Conservation (phyloP, 2,113 vertebrate species). For the Vicugna pacos region DNA sequence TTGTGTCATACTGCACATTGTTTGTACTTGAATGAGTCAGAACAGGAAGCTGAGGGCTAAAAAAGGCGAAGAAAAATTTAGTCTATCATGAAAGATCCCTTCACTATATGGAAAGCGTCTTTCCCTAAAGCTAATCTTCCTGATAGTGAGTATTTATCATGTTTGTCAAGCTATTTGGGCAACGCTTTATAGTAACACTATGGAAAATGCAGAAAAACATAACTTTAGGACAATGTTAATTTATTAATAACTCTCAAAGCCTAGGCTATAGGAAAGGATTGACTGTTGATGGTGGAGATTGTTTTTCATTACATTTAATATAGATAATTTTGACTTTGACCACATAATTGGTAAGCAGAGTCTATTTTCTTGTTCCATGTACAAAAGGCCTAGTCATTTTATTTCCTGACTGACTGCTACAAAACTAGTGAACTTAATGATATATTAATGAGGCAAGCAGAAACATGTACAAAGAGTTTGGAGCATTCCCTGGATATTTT, state of each 20-base stretch:
- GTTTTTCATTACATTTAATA: constrained; percentile 16
- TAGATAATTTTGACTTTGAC: not conserved
- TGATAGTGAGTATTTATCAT: not conserved
- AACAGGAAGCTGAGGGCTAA: not conserved
- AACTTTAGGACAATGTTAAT: not conserved
- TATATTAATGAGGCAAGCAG: not conserved
- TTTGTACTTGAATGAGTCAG: not conserved
- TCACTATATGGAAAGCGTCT: not conserved
- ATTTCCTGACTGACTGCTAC: not conserved
- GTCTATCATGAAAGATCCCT: not conserved
- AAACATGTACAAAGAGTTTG: not conserved
- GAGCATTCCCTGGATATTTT: not conserved
- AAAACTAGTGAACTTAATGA: not conserved
- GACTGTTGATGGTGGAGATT: not conserved
- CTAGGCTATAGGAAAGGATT: not conserved
- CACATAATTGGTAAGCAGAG: not conserved
- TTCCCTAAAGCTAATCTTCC: not conserved
- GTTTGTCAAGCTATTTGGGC: not conserved
- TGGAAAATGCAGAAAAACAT: not conserved
- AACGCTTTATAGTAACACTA: not conserved
- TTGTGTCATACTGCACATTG: not conserved
- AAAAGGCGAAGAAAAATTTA: not conserved
- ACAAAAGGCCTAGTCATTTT: not conserved
- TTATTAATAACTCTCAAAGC: not conserved
- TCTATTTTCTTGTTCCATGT: not conserved